Conservation (phyloP, 2,888 invertebrate genomes). For the Nemotelus nigrinus region DNA sequence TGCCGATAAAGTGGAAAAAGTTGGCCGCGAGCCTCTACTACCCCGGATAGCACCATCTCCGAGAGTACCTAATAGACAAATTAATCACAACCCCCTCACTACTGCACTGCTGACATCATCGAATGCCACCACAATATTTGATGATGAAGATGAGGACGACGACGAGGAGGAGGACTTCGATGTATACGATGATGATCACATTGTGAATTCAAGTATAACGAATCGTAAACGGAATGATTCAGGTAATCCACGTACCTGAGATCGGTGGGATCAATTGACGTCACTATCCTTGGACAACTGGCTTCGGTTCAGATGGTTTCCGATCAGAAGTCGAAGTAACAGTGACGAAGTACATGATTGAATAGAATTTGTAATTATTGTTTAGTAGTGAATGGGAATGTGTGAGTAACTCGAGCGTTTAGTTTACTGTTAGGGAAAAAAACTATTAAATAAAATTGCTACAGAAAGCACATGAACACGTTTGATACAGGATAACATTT, state of each 20-base stretch:
- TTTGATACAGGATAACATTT: constrained; percentile 37
- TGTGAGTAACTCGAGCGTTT: not conserved
- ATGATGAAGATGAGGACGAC: constrained; percentile 55
- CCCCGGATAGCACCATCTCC: constrained; percentile 70
- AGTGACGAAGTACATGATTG: constrained; percentile 33
- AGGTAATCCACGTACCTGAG: constrained; percentile 56
- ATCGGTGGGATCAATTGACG: constrained; percentile 53
- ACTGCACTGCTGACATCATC: constrained; percentile 72
- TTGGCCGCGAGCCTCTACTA: constrained; percentile 67
- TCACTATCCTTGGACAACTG: constrained; percentile 40
- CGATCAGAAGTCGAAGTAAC: constrained; percentile 33
- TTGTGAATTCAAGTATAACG: constrained; percentile 60
- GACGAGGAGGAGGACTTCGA: constrained; percentile 64
- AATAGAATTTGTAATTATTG: constrained; percentile 8
- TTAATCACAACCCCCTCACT: constrained; percentile 68
- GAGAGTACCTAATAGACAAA: constrained; percentile 67
- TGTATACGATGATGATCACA: constrained; percentile 64
- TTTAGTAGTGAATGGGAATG: constrained; percentile 21
- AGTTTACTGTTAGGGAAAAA: constrained; percentile 23
- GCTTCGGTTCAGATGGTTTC: constrained; percentile 23
- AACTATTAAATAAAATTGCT: not conserved
- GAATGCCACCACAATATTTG: constrained; percentile 69
- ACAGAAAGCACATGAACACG: constrained; percentile 24
- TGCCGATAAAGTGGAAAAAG: constrained; percentile 53
- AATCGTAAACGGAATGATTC: constrained; percentile 47